Evolutionary conservation across 2,797 vertebrate genomes (phyloP), one percentile per base, ranked within the genome.

Genomic region (Lithobates sylvaticus): DNA sequence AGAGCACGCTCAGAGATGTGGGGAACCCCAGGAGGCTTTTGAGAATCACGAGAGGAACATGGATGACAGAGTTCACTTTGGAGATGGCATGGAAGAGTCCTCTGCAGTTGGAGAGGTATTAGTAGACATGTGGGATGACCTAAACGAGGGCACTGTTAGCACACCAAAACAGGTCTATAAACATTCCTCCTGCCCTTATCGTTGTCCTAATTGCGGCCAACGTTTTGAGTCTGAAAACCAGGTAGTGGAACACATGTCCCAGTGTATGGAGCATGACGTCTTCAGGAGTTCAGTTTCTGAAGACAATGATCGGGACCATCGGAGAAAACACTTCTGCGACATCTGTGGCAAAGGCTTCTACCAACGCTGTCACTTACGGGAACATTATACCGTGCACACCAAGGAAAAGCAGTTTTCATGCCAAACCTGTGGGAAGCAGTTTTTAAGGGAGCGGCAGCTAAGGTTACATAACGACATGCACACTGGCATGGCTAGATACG

Each of bases 321-420:
- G 98, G 10, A 96, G 98, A 76, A 99, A 99, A 89, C 98, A 99
- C 93, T 98, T 99, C 93, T 99, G 98, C 91, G 96, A 95, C 91
- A 97, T 99, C 88, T 99, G 98, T 12, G 98, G 98, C 68, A 98
- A 98, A 91, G 98, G 98, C 78, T 99, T 99, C 93, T 99, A 97
- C 92, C 98, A 99, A 93, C 97, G 98, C 73, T 99, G 98, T 93
- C 98, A 99, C 93, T 95, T 99, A 89, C 94, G 98, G 72, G 98
- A 99, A 95, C 98, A 99, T 93, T 98, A 98, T 94, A 99, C 98
- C 7, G 98, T 99, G 85, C 98, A 99, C 94, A 99, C 98, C 93
- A 98, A 98, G 95, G 97, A 99, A 93, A 99, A 99, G 92, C 98
- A 99, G 94, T 99, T 99, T 94, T 97, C 96, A 87, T 99, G 98